A percentile compares a stretch with the other conserved stretches of the same genome.
These are phyloP conservation scores for Papilio demoleus DNA, from an alignment of 2,888 invertebrate genomes.

Conservation along the genomic window DNA sequence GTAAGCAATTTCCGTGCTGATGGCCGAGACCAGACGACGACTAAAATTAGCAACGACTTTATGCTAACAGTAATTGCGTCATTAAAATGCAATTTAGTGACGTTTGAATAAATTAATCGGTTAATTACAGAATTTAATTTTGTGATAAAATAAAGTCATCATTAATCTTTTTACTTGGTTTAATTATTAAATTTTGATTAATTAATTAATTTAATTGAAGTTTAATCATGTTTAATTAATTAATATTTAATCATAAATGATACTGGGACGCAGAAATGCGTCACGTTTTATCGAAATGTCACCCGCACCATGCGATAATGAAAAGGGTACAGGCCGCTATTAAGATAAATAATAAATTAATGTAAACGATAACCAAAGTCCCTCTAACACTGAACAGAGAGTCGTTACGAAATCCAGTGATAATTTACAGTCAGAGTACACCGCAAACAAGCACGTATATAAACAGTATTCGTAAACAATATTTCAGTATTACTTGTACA, in stretches of 20 bases:
- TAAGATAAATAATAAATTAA: constrained; percentile 18
- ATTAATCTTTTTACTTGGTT: no score
- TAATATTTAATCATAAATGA: no score
- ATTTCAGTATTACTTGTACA: not conserved
- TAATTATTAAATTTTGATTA: not conserved
- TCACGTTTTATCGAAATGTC: constrained; percentile 8
- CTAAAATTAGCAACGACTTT: constrained; percentile 3
- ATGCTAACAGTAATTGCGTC: constrained; percentile 4
- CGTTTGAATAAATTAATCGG: not conserved
- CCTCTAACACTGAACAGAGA: not conserved
- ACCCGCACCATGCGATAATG: constrained; percentile 18
- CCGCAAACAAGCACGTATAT: not conserved
- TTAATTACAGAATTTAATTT: not conserved
- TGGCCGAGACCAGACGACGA: constrained; percentile 1
- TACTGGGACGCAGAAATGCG: not conserved
- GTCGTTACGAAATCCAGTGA: not conserved
- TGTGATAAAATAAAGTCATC: no score
- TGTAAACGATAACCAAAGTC: constrained; percentile 4
- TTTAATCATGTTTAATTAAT: not conserved
- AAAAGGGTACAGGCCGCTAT: constrained; percentile 18
- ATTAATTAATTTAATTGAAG: not conserved
- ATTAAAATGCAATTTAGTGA: not conserved
- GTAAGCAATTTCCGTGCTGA: constrained; percentile 2
- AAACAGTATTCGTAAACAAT: not conserved
- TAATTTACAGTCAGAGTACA: not conserved